A percentile compares a stretch with the other conserved stretches of the same genome.
Conservation (phyloP, 1,140 invertebrate species). For the Drosophila busckii region DNA sequence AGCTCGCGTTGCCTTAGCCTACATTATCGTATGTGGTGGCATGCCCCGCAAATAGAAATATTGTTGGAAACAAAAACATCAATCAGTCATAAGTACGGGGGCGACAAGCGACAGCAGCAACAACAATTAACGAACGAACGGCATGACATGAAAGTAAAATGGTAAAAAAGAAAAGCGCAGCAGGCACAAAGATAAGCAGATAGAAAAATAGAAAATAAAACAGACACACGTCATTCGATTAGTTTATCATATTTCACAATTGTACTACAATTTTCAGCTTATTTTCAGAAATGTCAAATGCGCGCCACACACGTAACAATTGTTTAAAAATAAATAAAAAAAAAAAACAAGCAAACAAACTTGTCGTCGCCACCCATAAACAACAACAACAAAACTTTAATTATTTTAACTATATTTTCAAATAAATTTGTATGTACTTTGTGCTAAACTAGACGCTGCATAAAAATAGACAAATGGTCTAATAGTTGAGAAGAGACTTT, state of each 20-base stretch:
- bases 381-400: slow-evolving; percentile 8
- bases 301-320: slow-evolving; percentile 53
- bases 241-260: slow-evolving; percentile 69
- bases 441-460: too few species aligned
- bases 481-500: too few species aligned
- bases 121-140: too few species aligned
- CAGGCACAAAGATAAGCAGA: slow-evolving; percentile 6
- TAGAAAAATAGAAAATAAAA: slow-evolving; percentile 3
- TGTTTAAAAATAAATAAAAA: slow-evolving; percentile 71
- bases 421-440: too few species aligned
- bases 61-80: slow-evolving; percentile 50
- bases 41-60: slow-evolving; percentile 25
- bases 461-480: too few species aligned
- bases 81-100: slow-evolving; percentile 49
- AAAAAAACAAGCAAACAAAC: slow-evolving; percentile 4
- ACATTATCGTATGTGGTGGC: slow-evolving; percentile 53
- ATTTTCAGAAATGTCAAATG: slow-evolving; percentile 35
- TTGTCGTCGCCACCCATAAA: slow-evolving; percentile 11
- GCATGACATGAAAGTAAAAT: slow-evolving; percentile 48
- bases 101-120: background rate
- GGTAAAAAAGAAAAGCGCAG: background rate
- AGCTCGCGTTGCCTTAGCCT: slow-evolving; percentile 54
- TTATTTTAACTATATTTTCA: slow-evolving; percentile 13
- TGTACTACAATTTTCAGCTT: slow-evolving; percentile 15
- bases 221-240: slow-evolving; percentile 40